A percentile compares a stretch with the other conserved stretches of the same genome.
Evolutionary conservation across 2,888 invertebrate genomes (phyloP).

Genomic region (Rhamnusium bicolor): DNA sequence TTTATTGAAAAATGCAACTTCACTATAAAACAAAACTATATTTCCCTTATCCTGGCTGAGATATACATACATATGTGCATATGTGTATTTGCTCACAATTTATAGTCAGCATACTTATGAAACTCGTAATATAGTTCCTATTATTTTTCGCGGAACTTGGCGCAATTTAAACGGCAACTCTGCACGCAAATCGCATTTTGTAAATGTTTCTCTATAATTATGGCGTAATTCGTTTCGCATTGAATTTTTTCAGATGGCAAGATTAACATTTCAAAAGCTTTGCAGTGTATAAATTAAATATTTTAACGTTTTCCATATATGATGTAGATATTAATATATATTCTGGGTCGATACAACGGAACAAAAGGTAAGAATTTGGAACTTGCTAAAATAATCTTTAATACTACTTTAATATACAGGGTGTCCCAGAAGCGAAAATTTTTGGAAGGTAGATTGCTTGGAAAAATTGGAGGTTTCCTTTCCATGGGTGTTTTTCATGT

Average conservation of each 20-base stretch:
- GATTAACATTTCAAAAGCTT: conserved; percentile 29
- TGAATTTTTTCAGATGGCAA: conserved; percentile 36
- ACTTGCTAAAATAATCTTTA: no score
- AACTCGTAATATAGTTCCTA: conserved; percentile 45
- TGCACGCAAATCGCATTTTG: conserved; percentile 52
- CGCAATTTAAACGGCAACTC: conserved; percentile 45
- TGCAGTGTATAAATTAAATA: conserved; percentile 3
- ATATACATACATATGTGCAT: conserved; percentile 8
- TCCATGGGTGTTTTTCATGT: no score
- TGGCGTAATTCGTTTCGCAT: conserved; percentile 46
- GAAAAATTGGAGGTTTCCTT: no score
- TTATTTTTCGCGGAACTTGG: conserved; percentile 49
- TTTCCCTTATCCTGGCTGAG: neutral
- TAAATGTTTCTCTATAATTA: conserved; percentile 51
- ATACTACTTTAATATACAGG: no score
- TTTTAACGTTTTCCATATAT: neutral
- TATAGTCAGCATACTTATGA: conserved; percentile 45
- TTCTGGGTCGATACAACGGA: neutral
- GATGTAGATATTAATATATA: neutral
- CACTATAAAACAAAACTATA: neutral
- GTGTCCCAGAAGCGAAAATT: no score
- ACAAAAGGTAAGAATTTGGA: neutral
- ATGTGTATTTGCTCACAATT: conserved; percentile 27
- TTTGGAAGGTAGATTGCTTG: no score
- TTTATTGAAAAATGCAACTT: neutral